phyloP scores from a whole-genome alignment of 2,888 invertebrate genomes.

The Caenorhabditis sp. region DNA sequence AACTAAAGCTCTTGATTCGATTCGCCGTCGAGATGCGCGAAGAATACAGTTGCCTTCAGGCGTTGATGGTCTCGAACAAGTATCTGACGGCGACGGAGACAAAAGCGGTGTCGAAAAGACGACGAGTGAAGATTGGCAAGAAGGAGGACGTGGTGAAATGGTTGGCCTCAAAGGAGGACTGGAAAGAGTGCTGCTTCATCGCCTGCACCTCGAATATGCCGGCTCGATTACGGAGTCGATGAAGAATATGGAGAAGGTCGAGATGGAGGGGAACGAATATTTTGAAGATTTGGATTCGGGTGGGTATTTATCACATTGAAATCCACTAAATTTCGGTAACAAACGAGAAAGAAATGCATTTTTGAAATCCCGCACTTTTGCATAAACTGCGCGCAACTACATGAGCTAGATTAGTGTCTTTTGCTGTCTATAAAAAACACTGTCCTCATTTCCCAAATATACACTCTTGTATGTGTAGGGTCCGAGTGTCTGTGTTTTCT shows the following conservation, averaged over 20 bases:
- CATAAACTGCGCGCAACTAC: too few relatives aligned
- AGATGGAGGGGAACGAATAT: conserved; percentile 30
- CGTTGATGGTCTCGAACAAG: conserved; percentile 61
- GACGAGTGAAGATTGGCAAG: conserved; percentile 15
- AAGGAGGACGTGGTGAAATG: conserved; percentile 27
- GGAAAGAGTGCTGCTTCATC: conserved; percentile 46
- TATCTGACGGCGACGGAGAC: conserved; percentile 45
- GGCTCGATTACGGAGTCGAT: conserved; percentile 34
- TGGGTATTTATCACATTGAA: too few relatives aligned
- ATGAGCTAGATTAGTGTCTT: too few relatives aligned
- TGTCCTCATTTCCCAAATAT: too few relatives aligned
- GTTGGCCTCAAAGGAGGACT: conserved; percentile 52
- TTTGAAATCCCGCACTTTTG: too few relatives aligned
- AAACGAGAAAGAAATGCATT: too few relatives aligned
- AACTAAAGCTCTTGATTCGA: conserved; percentile 62
- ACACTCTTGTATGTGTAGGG: too few relatives aligned
- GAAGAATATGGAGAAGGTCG: conserved; percentile 30
- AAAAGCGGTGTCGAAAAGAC: conserved; percentile 25
- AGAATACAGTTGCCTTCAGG: conserved; percentile 55
- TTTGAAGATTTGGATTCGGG: conserved; percentile 29
- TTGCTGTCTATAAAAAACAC: too few relatives aligned
- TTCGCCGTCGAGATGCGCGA: conserved; percentile 53
- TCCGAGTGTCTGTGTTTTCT: too few relatives aligned
- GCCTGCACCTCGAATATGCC: conserved; percentile 33
- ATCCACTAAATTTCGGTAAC: too few relatives aligned